phyloP scores from a whole-genome alignment of 1,140 invertebrate genomes.

The Thaumatotibia leucotreta region DNA sequence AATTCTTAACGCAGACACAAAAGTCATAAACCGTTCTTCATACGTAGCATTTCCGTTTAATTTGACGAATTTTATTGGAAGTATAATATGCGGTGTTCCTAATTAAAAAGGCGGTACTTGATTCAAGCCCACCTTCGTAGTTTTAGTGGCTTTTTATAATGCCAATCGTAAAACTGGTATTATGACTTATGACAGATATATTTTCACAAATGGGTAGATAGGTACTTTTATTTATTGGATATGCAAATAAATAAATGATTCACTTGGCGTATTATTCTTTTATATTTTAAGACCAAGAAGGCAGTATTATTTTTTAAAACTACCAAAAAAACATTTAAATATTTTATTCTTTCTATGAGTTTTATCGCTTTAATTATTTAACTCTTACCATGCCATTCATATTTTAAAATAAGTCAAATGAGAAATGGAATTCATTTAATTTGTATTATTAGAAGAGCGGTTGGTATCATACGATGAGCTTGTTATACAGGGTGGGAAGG shows the following conservation, averaged over 20 bases:
- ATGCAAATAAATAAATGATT: not conserved
- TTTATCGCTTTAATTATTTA: no score
- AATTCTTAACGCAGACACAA: constrained; percentile 33
- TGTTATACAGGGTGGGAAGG: no score
- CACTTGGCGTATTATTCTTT: no score
- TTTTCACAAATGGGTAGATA: not conserved
- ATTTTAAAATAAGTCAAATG: not conserved
- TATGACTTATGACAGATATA: not conserved
- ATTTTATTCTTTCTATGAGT: no score
- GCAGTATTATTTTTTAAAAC: no score
- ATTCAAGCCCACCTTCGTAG: not conserved
- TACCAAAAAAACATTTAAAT: no score
- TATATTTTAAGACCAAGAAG: no score
- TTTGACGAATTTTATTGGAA: not conserved
- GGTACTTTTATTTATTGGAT: not conserved
- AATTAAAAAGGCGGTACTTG: not conserved
- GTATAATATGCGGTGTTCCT: not conserved
- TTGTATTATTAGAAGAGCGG: no score
- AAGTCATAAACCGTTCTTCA: constrained; percentile 32
- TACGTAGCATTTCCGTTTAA: not conserved
- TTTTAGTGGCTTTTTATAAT: not conserved
- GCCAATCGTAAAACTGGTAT: not conserved
- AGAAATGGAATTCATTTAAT: no score
- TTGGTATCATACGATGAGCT: no score
- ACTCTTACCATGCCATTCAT: not conserved